Conservation (phyloP, 2,113 vertebrate genomes). For the Mesocricetus auratus region DNA sequence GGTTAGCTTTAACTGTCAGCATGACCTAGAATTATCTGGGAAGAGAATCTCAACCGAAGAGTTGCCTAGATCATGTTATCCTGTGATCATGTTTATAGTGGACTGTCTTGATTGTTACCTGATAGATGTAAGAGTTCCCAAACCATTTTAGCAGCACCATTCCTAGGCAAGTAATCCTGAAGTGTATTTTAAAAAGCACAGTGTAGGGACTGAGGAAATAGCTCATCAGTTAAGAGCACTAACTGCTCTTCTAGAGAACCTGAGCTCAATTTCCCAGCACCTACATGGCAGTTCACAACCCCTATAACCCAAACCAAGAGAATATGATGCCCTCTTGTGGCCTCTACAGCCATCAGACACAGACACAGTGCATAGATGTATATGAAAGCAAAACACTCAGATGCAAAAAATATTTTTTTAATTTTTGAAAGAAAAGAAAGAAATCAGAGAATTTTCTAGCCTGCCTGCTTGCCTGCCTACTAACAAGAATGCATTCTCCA, state of each 20-base stretch:
- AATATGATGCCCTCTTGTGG: background rate
- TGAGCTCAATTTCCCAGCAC: background rate
- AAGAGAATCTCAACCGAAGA: background rate
- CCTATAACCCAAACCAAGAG: background rate
- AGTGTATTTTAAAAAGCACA: background rate
- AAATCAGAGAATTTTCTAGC: background rate
- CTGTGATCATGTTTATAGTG: background rate
- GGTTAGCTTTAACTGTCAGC: background rate
- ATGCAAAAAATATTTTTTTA: background rate
- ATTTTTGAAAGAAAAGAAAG: background rate
- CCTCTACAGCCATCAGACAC: background rate
- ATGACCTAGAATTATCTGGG: background rate
- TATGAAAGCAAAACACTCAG: background rate
- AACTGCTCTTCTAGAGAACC: background rate
- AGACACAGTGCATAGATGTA: background rate
- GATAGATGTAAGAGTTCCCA: background rate
- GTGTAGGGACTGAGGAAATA: background rate
- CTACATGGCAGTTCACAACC: background rate
- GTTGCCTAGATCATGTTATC: background rate
- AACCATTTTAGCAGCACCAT: background rate
- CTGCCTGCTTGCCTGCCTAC: background rate
- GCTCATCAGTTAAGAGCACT: background rate
- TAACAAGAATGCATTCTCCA: background rate
- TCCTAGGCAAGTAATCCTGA: too few species aligned
- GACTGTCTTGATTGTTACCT: background rate